phyloP scores from a whole-genome alignment of 2,797 vertebrate species.

The Parambassis ranga region DNA sequence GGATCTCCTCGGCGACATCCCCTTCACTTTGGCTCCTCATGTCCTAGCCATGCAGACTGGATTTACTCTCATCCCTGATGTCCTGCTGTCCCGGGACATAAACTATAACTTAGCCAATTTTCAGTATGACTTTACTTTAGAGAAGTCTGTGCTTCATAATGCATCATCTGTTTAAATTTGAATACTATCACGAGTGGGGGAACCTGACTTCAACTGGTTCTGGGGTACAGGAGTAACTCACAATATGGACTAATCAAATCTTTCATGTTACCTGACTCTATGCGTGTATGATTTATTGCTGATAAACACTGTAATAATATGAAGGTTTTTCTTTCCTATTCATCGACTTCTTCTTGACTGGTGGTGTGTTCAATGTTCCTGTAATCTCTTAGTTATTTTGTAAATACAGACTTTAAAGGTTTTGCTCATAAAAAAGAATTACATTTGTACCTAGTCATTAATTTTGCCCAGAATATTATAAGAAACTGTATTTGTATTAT shows the following conservation, averaged over 20 bases:
- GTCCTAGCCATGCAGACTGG: slow-evolving; percentile 85
- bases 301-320: neutral
- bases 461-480: neutral
- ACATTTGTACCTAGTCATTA: neutral
- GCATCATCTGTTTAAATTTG: slow-evolving; percentile 50
- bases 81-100: slow-evolving; percentile 81
- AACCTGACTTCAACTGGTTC: neutral
- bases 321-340: too few species aligned
- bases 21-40: slow-evolving; percentile 93
- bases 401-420: neutral
- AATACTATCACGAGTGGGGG: neutral
- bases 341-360: too few species aligned
- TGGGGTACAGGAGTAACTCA: neutral
- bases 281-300: too few species aligned
- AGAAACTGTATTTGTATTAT: neutral
- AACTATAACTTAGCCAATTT: slow-evolving; percentile 88
- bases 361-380: too few species aligned
- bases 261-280: too few species aligned
- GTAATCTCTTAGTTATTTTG: neutral
- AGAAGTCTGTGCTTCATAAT: slow-evolving; percentile 93
- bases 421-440: neutral
- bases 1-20: slow-evolving; percentile 90
- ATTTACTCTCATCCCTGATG: slow-evolving; percentile 78
- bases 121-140: slow-evolving; percentile 95
- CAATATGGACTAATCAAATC: neutral